These are phyloP conservation scores for Muraenolepis orangiensis DNA, from an alignment of 2,797 vertebrate species.

Conservation along the genomic window DNA sequence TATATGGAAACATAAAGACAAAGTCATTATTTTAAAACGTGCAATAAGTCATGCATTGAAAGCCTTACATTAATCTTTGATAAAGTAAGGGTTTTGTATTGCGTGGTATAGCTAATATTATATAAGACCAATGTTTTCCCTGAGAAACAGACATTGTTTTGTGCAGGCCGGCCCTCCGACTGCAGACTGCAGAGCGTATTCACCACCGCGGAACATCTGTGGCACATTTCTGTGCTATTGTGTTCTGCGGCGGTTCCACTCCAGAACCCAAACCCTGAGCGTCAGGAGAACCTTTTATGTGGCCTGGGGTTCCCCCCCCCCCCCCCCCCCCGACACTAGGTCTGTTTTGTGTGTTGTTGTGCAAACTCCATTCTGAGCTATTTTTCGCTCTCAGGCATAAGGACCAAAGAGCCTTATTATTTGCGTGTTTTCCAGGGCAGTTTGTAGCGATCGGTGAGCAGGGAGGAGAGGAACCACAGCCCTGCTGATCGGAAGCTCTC, in stretches of 20 bases:
- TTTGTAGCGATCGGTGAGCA: neutral
- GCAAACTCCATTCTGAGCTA: constrained; percentile 29
- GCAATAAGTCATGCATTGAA: no score
- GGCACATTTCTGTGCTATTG: constrained; percentile 42
- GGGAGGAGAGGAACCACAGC: neutral
- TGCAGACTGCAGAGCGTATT: constrained; percentile 25
- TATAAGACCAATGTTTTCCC: constrained; percentile 26
- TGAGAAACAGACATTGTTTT: constrained; percentile 12
- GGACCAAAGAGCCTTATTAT: no score
- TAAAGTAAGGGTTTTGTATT: neutral
- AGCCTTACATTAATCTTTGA: no score
- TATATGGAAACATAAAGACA: no score
- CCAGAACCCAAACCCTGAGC: constrained; percentile 43
- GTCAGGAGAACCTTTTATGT: constrained; percentile 58
- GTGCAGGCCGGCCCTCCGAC: constrained; percentile 12
- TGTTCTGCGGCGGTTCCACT: constrained; percentile 52
- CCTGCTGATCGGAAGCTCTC: neutral
- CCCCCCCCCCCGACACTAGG: constrained; percentile 18
- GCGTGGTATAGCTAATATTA: constrained; percentile 30
- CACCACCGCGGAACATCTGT: constrained; percentile 32
- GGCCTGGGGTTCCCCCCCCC: constrained; percentile 33
- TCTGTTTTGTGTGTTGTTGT: constrained; percentile 43
- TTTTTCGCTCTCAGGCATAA: constrained; percentile 35
- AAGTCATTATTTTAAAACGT: no score
- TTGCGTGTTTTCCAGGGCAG: neutral